These are phyloP conservation scores for Erethizon dorsatum DNA, from an alignment of 2,797 vertebrate species.

Conservation along the genomic window DNA sequence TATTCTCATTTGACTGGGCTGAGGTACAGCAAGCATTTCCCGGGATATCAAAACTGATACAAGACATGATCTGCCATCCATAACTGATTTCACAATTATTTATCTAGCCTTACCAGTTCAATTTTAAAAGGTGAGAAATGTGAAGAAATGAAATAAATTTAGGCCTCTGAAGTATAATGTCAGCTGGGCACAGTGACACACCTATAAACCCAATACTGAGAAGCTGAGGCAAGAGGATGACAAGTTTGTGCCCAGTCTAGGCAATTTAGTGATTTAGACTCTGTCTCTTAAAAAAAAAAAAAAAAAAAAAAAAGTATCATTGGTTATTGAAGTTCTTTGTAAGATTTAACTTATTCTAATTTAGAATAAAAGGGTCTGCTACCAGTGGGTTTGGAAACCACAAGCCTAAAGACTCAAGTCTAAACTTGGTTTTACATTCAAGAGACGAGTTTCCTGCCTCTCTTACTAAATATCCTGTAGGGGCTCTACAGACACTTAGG, in stretches of 20 bases:
- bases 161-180: not conserved
- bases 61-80: not conserved
- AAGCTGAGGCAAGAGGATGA: not conserved
- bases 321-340: not conserved
- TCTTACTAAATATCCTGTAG: not conserved
- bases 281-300: not conserved
- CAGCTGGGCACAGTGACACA: not conserved
- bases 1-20: conserved; percentile 16
- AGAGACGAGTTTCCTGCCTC: not conserved
- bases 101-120: not conserved
- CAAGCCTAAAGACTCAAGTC: not conserved
- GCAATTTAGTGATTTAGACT: not conserved
- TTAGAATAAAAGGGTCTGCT: conserved; percentile 6
- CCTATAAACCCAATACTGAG: not conserved
- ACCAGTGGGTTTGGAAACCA: not conserved
- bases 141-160: conserved; percentile 24
- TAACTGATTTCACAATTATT: not conserved
- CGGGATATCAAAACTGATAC: not conserved
- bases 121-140: not conserved
- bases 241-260: not conserved
- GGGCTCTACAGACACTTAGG: not conserved
- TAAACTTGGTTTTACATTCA: conserved; percentile 17
- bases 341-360: conserved; percentile 31
- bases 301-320: not conserved
- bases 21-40: not conserved